A percentile compares a stretch with the other conserved stretches of the same genome.
Conservation (phyloP, 1,140 invertebrate genomes). For the Amphibalanus amphitrite region DNA sequence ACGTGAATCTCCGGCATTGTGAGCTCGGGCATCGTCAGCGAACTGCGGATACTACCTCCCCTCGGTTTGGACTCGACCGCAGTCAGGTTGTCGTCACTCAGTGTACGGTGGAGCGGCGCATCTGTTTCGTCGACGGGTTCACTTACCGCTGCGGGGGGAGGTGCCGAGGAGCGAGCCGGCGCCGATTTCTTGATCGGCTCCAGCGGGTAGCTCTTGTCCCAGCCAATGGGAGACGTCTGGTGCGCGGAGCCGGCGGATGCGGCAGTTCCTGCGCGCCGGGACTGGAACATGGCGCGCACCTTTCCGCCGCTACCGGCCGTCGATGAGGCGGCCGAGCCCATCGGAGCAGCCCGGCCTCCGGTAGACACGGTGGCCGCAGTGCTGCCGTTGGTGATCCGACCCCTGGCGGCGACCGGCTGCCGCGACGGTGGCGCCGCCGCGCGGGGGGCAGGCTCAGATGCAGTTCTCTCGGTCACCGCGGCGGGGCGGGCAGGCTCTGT, state of each 20-base stretch:
- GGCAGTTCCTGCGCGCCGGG: background rate
- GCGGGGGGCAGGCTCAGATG: background rate
- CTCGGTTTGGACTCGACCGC: background rate
- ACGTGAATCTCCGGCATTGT: background rate
- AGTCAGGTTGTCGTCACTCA: background rate
- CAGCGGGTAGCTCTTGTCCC: background rate
- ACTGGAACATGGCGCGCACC: background rate
- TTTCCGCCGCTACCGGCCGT: background rate
- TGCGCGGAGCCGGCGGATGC: too few species aligned
- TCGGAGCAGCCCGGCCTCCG: too few species aligned
- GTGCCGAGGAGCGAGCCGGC: too few species aligned
- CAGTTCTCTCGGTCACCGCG: background rate
- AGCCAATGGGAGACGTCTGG: background rate
- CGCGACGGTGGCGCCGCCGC: background rate
- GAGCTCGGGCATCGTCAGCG: background rate
- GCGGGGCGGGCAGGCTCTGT: background rate
- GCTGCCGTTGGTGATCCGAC: background rate
- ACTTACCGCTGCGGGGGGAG: constrained; percentile 1
- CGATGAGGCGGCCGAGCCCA: too few species aligned
- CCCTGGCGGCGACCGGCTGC: background rate
- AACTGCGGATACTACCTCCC: background rate
- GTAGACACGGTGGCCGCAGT: background rate
- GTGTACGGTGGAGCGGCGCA: background rate
- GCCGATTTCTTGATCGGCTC: background rate
- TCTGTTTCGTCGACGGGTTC: background rate